These are phyloP conservation scores for Amblyraja radiata DNA, from an alignment of 2,797 vertebrate species.

Conservation along the genomic window DNA sequence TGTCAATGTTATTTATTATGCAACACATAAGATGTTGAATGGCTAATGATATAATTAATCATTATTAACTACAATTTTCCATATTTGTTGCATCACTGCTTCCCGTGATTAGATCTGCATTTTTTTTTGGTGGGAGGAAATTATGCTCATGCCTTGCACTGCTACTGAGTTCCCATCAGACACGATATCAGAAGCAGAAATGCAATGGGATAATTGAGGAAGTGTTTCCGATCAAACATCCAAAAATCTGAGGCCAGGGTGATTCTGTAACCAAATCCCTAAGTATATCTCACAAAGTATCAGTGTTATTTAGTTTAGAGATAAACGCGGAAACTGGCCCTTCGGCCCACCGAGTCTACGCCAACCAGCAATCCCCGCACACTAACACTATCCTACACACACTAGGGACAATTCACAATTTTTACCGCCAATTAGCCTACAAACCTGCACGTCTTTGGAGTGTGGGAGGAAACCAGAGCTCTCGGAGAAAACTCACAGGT, in stretches of 20 bases:
- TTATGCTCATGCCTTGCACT: not conserved
- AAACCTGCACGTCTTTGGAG: too few relatives aligned
- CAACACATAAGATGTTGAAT: conserved; percentile 18
- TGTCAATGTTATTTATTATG: conserved; percentile 30
- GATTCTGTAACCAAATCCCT: not conserved
- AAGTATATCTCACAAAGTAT: not conserved
- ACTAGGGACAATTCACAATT: too few relatives aligned
- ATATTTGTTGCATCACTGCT: conserved; percentile 37
- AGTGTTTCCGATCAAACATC: not conserved
- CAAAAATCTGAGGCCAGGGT: not conserved
- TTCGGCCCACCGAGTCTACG: too few relatives aligned
- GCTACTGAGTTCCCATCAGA: not conserved
- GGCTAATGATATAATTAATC: conserved; percentile 34
- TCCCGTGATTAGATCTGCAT: conserved; percentile 12
- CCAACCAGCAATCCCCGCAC: too few relatives aligned
- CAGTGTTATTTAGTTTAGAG: not conserved
- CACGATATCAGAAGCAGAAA: not conserved
- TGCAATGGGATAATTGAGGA: not conserved
- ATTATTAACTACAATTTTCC: conserved; percentile 35
- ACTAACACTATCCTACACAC: too few relatives aligned
- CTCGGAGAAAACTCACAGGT: too few relatives aligned
- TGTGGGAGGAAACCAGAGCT: too few relatives aligned
- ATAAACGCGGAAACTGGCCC: too few relatives aligned
- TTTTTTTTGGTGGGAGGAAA: not conserved
- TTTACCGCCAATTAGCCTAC: too few relatives aligned